Base-by-base conservation (phyloP, 23 tunicate species). In the Ascidia mentula region DNA sequence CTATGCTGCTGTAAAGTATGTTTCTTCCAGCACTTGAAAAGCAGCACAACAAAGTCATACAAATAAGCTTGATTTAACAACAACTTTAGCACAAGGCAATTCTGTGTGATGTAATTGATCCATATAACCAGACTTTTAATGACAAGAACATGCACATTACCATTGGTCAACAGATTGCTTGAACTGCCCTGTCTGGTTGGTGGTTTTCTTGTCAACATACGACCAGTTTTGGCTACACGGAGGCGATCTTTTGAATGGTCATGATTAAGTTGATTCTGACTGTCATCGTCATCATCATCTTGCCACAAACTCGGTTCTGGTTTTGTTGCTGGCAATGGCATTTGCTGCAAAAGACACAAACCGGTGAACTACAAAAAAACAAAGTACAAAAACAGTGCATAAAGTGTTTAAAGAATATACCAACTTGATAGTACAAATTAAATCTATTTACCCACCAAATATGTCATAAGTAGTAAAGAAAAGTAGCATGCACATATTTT, bases 141-240 rank as follows among this genome's bases (percentile, higher is more conserved):
- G 24, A 35, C 46, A 35, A 53, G 24, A 28, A 53, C 22, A 5
- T 9, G 24, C 22, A 5, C 65, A 53, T 53, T 20, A 40, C 26
- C 69, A 80, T 80, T 82, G 45, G 80, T 86, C 26, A 73, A 40
- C 45, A 85, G 84, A 40, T 65, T 77, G 36, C 46, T 82, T 5
- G 96, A 79, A 53, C 90, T 85, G 32, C 83, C 65, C 6, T 39
- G 72, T 45, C 96, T 59, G 40, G 72, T 90, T 22, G 96, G 96
- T 0, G 96, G 96, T 72, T 90, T 90, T 22, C 89, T 38, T n/a
- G 72, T 72, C 59, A 89, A 38, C 69, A 90, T 42, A 24, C 69
- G 69, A 15, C 92, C 83, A 18, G 92, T 72, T 82, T 82, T 84
- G 32, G 87, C 90, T 37, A 90, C 69, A 32, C 96, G 79, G 12